Evolutionary conservation across 2,113 vertebrate species (phyloP), one percentile per base, ranked within the genome.

Genomic region (Seriola aureovittata): DNA sequence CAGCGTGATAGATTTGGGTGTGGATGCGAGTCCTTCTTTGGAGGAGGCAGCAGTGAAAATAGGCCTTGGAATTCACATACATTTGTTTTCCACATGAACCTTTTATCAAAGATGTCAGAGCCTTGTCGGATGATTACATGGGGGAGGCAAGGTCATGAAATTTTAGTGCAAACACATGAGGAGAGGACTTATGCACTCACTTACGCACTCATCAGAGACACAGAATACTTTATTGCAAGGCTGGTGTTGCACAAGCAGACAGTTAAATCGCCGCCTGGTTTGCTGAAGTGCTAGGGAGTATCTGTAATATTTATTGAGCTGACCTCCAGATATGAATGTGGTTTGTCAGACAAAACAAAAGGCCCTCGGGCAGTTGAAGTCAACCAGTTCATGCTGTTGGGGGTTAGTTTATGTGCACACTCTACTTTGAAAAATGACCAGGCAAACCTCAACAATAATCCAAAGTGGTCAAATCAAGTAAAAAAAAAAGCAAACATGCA

Each of bases 101-200:
- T 72, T 82, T 84, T 74, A 91, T 89, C 75, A 58, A 83, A 66
- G 72, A 78, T 91, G 88, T 90, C 88, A 89, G 79, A 82, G 74
- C 62, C 29, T 78, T 86, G 81, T 82, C n/a, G 50, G 36, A 85
- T 75, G 85, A 92, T 91, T 87, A 74, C 85, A 81, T 72, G 21
- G 72, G 62, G 68, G 62, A 78, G 38, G 64, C 54, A 74, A 93
- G 85, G 86, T 91, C 85, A 78, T 80, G 58, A 84, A 80, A 85
- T 79, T 90, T 90, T 84, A 87, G 81, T 90, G 86, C 86, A 88
- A 91, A 86, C 91, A 90, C 80, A 81, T 90, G 83, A 89, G 74
- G 78, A 88, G 59, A 83, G 17, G 52, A 58, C 79, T 89, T 70
- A 25, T 74, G 29, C 34, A 83, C 60, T 85, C 36, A 72, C 78